Percentiles rank a stretch among this genome's conserved stretches.
phyloP scores from a whole-genome alignment of 2,113 vertebrate genomes.

The Polypterus senegalus region DNA sequence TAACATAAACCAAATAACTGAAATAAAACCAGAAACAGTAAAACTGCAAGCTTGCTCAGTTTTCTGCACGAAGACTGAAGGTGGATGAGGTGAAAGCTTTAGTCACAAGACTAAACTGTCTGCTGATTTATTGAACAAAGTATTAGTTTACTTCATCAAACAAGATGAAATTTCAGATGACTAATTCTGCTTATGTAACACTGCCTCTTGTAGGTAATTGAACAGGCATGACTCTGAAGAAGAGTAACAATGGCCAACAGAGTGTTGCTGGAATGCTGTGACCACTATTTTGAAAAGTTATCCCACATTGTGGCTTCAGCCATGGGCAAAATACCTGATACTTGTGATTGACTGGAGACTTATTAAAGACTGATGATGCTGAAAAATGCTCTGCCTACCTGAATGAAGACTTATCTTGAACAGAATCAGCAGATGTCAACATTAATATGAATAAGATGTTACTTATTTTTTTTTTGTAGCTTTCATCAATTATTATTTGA shows the following conservation, averaged over 20 bases:
- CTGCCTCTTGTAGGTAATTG: neutral
- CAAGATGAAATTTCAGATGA: neutral
- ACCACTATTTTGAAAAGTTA: neutral
- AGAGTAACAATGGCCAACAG: neutral
- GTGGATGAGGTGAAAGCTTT: neutral
- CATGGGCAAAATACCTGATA: neutral
- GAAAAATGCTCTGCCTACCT: neutral
- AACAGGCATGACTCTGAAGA: neutral
- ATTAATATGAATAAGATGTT: no score
- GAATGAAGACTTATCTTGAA: conserved; percentile 20
- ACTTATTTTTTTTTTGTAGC: no score
- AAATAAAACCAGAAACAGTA: no score
- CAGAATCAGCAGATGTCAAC: conserved; percentile 7
- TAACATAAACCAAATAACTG: no score
- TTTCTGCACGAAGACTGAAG: no score
- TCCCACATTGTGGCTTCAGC: neutral
- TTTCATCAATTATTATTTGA: no score
- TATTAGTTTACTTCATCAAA: neutral
- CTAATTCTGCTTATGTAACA: neutral
- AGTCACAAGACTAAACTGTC: neutral
- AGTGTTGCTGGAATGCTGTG: neutral
- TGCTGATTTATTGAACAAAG: neutral
- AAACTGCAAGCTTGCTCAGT: no score
- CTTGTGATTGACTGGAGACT: neutral
- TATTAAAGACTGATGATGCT: neutral